Conservation (phyloP, 2,888 invertebrate genomes). For the Terebella lapidaria region DNA sequence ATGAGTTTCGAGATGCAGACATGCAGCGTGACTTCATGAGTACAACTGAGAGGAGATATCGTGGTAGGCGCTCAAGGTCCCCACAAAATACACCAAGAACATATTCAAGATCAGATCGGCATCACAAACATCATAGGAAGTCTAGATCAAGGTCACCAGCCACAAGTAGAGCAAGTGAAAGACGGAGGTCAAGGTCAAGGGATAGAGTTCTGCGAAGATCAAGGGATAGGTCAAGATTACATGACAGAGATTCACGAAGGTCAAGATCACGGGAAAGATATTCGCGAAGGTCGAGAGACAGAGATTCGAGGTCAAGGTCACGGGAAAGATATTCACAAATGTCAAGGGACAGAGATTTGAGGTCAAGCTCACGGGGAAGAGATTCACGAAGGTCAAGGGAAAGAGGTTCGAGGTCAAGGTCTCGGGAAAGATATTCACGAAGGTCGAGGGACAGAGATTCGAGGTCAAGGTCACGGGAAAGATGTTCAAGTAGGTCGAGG, state of each 20-base stretch:
- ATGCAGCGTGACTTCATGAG: background rate
- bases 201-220: background rate
- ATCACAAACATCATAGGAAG: background rate
- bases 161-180: too few relatives aligned
- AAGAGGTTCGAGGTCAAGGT: background rate
- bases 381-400: background rate
- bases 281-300: background rate
- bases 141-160: background rate
- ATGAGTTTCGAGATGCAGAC: constrained; percentile 3
- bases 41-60: background rate
- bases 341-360: too few relatives aligned
- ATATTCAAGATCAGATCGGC: background rate
- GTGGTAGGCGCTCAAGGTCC: background rate
- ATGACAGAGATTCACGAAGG: background rate
- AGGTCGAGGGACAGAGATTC: background rate
- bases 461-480: background rate
- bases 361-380: background rate
- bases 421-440: too few relatives aligned
- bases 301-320: background rate
- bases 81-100: background rate
- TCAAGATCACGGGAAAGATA: background rate
- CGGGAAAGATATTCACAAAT: too few relatives aligned
- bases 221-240: too few relatives aligned
- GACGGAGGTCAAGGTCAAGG: too few relatives aligned
- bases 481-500: too few relatives aligned